Conservation (phyloP, 2,113 vertebrate genomes). For the Caranx melampygus region DNA sequence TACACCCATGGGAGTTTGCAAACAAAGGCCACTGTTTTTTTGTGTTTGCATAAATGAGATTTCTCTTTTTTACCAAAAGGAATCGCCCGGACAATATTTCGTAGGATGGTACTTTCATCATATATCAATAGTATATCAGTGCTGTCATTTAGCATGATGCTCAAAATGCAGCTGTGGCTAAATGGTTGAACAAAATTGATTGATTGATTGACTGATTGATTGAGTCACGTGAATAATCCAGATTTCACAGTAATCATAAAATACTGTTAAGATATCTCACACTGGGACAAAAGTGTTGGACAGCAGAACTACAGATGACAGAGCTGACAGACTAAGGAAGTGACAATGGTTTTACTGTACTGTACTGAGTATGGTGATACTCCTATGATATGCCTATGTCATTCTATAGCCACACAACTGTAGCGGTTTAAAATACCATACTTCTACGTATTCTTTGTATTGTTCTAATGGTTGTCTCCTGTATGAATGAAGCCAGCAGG, state of each 20-base stretch:
- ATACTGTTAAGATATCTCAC: background rate
- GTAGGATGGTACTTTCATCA: background rate
- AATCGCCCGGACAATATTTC: background rate
- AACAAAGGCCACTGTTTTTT: slow-evolving; percentile 46
- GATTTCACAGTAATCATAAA: background rate
- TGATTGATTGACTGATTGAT: background rate
- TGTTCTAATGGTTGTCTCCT: no score
- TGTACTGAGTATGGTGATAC: no score
- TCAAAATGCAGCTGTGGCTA: background rate
- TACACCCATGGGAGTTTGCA: slow-evolving; percentile 47
- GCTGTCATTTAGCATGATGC: background rate
- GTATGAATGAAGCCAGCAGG: no score
- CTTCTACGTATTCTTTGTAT: background rate
- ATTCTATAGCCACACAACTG: no score
- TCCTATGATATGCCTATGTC: no score
- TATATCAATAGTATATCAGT: background rate
- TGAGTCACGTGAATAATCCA: no score
- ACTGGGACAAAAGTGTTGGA: no score
- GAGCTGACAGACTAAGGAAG: no score
- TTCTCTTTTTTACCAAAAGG: background rate
- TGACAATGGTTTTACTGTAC: no score
- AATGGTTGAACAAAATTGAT: background rate
- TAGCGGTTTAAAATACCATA: background rate
- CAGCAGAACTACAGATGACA: no score
- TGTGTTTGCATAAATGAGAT: background rate